Base-by-base conservation (phyloP, 2,797 vertebrate genomes). In the Thripadectes ignobilis region DNA sequence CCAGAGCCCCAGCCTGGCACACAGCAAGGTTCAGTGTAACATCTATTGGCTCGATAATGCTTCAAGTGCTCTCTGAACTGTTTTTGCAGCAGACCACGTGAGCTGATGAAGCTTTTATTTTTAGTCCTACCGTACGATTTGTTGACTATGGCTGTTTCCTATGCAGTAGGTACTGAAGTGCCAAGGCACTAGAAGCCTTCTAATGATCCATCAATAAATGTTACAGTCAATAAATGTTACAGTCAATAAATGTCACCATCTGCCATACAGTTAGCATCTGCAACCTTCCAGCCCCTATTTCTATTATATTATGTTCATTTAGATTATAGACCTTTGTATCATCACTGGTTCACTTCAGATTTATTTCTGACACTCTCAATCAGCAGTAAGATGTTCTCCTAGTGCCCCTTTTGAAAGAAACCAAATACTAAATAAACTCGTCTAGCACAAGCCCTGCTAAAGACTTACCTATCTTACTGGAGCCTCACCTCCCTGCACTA, bases 31-130 rank as follows among this genome's bases (percentile, higher is more conserved):
- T 84, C 71, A 2, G 45, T 3, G 5, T 32, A 90, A 67, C 3
- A 5, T 71, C 77, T 27, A 10, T 51, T 7, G 1, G 55, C 74
- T 92, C 2, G 0, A 73, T 49, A 77, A 38, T 48, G 71, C 83
- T 92, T 73, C 66, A 58, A 71, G 89, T 68, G 85, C 63, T 89
- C 92, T 67, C 89, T 3, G 9, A 41, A 38, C 63, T 94, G 76
- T 89, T 92, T 92, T 74, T 82, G 83, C 61, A 79, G 38, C 63
- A 79, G 63, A 67, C 45, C 83, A 89, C 2, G 0, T 87, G 88
- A 92, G 74, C 12, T 51, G 76, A 57, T 51, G 49, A 57, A 94
- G 74, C 54, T 86, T 89, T 82, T 96, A 92, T 96, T 96, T 96
- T 96, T 95, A 97, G 95, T 45, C 58, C 77, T 62, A 71, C 48